These are phyloP conservation scores for Cephus pygmeus DNA, from an alignment of 2,888 invertebrate genomes.

Conservation along the genomic window DNA sequence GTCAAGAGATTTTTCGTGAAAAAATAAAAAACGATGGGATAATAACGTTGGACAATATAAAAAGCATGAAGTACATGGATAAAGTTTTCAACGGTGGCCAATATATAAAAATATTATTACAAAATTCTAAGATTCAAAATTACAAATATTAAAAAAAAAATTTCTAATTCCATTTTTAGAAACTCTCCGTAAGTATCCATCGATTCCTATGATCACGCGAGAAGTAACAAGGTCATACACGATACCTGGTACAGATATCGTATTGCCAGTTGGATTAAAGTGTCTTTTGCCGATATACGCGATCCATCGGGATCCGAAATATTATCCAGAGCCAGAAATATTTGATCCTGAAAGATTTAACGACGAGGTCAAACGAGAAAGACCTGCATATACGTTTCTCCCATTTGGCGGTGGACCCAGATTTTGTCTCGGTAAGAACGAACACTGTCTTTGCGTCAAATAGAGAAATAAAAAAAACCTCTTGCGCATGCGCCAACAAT, in stretches of 20 bases:
- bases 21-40: neutral
- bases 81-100: conserved; percentile 56
- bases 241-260: conserved; percentile 56
- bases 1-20: conserved; percentile 7
- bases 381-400: conserved; percentile 57
- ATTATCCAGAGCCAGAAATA: conserved; percentile 63
- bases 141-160: too few species aligned
- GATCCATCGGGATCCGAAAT: conserved; percentile 63
- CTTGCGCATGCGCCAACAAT: neutral
- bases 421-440: conserved; percentile 64
- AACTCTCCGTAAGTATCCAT: conserved; percentile 65
- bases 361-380: conserved; percentile 44
- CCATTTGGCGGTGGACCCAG: conserved; percentile 67
- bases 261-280: conserved; percentile 51
- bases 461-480: neutral
- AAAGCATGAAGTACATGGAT: conserved; percentile 65
- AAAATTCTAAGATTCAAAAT: too few species aligned
- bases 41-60: conserved; percentile 37
- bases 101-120: too few species aligned
- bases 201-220: conserved; percentile 60
- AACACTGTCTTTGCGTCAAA: neutral
- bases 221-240: conserved; percentile 52
- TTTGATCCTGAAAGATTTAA: conserved; percentile 68
- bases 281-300: conserved; percentile 54
- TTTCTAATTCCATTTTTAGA: conserved; percentile 53